These are phyloP conservation scores for Brachionus paranguensis DNA, from an alignment of 1,140 invertebrate genomes.

Conservation along the genomic window DNA sequence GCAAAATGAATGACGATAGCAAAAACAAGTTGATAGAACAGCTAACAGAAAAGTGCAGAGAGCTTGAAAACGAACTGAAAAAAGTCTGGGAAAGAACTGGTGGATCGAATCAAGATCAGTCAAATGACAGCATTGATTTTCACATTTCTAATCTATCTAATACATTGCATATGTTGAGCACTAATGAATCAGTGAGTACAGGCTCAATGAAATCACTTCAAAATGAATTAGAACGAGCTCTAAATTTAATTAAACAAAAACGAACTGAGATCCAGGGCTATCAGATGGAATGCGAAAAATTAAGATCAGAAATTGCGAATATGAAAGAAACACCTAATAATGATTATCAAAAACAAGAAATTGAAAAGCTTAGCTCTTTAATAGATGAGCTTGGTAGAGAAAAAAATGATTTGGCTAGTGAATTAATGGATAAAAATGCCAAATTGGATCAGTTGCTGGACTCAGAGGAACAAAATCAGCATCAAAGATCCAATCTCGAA, in stretches of 20 bases:
- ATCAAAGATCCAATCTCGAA: conserved; percentile 15
- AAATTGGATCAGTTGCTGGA: conserved; percentile 30
- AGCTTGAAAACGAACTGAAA: not conserved
- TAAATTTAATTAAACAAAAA: conserved; percentile 23
- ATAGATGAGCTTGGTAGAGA: not conserved
- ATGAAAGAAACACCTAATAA: not conserved
- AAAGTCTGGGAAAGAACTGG: not conserved
- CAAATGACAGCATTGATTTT: conserved; percentile 22
- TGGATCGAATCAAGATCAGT: not conserved
- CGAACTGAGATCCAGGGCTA: not conserved
- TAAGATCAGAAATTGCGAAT: not conserved
- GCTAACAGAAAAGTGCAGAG: not conserved
- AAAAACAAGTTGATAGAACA: conserved; percentile 26
- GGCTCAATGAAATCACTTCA: conserved; percentile 36
- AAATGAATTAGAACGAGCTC: conserved; percentile 24
- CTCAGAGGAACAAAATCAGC: conserved; percentile 15
- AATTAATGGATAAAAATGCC: conserved; percentile 28
- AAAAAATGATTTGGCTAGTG: conserved; percentile 14
- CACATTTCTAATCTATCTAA: conserved; percentile 15
- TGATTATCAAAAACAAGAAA: not conserved
- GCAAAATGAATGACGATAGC: conserved; percentile 3
- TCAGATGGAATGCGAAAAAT: conserved; percentile 21
- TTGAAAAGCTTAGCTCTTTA: not conserved
- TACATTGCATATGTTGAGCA: not conserved
- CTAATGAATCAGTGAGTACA: not conserved